Percentiles rank a stretch among this genome's conserved stretches.
These are phyloP conservation scores for Ophion ventricosus DNA, from an alignment of 2,888 invertebrate genomes.

Conservation along the genomic window DNA sequence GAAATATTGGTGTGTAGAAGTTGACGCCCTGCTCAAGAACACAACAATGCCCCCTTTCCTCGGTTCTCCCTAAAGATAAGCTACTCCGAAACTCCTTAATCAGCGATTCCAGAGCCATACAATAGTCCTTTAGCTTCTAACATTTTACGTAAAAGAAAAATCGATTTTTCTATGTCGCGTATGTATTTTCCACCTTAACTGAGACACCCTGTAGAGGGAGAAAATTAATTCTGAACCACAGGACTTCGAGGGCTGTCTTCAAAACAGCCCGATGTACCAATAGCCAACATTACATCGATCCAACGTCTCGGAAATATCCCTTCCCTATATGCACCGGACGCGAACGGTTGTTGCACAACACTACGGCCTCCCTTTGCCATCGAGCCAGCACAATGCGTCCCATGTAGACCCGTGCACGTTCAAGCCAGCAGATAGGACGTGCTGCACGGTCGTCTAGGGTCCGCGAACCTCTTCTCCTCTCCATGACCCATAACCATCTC, in stretches of 20 bases:
- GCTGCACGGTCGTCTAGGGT: conserved; percentile 16
- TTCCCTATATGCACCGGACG: conserved; percentile 54
- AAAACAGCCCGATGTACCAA: neutral
- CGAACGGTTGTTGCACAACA: conserved; percentile 53
- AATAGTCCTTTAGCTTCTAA: too few species aligned
- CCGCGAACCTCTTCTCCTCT: conserved; percentile 26
- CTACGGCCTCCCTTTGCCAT: conserved; percentile 44
- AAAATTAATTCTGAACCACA: neutral
- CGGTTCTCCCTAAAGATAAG: too few species aligned
- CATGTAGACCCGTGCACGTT: conserved; percentile 26
- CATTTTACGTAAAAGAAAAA: too few species aligned
- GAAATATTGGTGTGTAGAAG: too few species aligned
- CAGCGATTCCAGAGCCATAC: too few species aligned
- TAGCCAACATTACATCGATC: neutral
- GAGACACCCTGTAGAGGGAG: too few species aligned
- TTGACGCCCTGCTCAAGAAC: too few species aligned
- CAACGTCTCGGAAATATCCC: neutral
- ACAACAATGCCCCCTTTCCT: too few species aligned
- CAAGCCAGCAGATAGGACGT: conserved; percentile 23
- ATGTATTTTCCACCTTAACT: too few species aligned
- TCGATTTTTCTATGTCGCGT: too few species aligned
- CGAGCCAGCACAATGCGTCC: conserved; percentile 57
- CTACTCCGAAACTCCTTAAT: too few species aligned
- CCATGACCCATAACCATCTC: conserved; percentile 64
- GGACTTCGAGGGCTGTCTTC: neutral